phyloP scores from a whole-genome alignment of 2,888 invertebrate genomes.

The Cryptocephalus moraei region DNA sequence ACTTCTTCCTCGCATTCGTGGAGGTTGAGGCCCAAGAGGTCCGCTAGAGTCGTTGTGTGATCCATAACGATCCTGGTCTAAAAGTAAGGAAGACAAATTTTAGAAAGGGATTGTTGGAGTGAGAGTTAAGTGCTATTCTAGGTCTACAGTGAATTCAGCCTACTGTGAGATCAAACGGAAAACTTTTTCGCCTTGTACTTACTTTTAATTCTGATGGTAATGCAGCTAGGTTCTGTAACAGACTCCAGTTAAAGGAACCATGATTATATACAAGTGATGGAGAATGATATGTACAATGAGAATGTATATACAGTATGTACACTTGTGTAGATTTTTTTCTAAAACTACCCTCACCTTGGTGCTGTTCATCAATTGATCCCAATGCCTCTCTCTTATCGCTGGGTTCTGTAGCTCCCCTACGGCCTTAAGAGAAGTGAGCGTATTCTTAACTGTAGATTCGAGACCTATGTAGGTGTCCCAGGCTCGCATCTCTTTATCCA shows the following conservation, averaged over 20 bases:
- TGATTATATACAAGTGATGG: slow-evolving; percentile 13
- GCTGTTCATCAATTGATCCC: slow-evolving; percentile 93
- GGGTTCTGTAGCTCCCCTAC: slow-evolving; percentile 94
- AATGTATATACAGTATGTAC: slow-evolving; percentile 7
- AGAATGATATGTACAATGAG: slow-evolving; percentile 25
- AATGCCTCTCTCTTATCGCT: slow-evolving; percentile 90
- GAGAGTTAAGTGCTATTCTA: too few relatives aligned
- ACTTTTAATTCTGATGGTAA: slow-evolving; percentile 71
- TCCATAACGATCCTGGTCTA: slow-evolving; percentile 93
- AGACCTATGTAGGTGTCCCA: slow-evolving; percentile 88
- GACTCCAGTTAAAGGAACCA: slow-evolving; percentile 20
- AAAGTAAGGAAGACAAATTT: slow-evolving; percentile 10
- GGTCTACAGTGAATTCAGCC: too few relatives aligned
- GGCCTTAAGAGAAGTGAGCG: slow-evolving; percentile 87
- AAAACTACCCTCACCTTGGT: slow-evolving; percentile 62
- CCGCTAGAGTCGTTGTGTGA: slow-evolving; percentile 81
- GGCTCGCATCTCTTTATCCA: slow-evolving; percentile 92
- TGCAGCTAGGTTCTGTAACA: slow-evolving; percentile 71
- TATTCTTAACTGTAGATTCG: slow-evolving; percentile 91
- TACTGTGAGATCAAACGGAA: too few relatives aligned
- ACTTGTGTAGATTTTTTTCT: slow-evolving; percentile 4
- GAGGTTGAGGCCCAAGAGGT: slow-evolving; percentile 80
- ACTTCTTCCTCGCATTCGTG: slow-evolving; percentile 98
- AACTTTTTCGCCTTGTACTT: slow-evolving; percentile 41
- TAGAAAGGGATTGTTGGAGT: too few relatives aligned